Conservation (phyloP, 2,113 vertebrate genomes). For the Semicossyphus pulcher region DNA sequence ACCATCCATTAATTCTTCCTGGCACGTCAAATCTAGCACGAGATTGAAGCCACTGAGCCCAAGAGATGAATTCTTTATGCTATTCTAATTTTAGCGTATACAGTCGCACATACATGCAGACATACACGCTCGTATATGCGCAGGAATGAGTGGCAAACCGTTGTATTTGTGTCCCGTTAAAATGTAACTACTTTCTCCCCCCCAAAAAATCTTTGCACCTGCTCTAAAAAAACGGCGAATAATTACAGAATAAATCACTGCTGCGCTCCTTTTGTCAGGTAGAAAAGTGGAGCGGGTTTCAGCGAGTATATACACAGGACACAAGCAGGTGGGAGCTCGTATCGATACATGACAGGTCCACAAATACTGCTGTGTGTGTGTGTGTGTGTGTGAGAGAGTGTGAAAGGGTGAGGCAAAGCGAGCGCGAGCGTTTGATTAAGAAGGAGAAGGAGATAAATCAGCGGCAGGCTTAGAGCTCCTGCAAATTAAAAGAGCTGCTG, state of each 20-base stretch:
- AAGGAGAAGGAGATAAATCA: slow-evolving; percentile 27
- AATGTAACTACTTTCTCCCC: background rate
- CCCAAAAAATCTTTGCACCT: background rate
- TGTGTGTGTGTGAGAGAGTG: background rate
- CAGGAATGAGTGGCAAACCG: background rate
- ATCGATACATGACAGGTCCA: background rate
- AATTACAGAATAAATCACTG: slow-evolving; percentile 39
- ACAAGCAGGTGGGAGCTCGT: background rate
- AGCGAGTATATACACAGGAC: background rate
- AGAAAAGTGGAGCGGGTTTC: background rate
- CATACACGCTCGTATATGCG: background rate
- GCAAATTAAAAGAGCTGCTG: slow-evolving; percentile 45
- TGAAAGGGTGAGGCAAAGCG: slow-evolving; percentile 8
- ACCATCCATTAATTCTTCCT: slow-evolving; percentile 27
- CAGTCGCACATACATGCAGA: background rate
- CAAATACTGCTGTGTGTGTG: background rate
- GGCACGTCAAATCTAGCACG: slow-evolving; percentile 37
- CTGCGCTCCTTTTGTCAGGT: slow-evolving; percentile 7
- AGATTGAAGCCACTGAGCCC: slow-evolving; percentile 12
- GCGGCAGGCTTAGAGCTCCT: slow-evolving; percentile 33
- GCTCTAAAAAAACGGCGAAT: slow-evolving; percentile 26
- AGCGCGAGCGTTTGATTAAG: slow-evolving; percentile 22
- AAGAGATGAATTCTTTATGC: slow-evolving; percentile 36
- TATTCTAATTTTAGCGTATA: slow-evolving; percentile 20
- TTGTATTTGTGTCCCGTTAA: slow-evolving; percentile 8